Base-by-base conservation (phyloP, 2,113 vertebrate species). In the Varanus komodoensis region DNA sequence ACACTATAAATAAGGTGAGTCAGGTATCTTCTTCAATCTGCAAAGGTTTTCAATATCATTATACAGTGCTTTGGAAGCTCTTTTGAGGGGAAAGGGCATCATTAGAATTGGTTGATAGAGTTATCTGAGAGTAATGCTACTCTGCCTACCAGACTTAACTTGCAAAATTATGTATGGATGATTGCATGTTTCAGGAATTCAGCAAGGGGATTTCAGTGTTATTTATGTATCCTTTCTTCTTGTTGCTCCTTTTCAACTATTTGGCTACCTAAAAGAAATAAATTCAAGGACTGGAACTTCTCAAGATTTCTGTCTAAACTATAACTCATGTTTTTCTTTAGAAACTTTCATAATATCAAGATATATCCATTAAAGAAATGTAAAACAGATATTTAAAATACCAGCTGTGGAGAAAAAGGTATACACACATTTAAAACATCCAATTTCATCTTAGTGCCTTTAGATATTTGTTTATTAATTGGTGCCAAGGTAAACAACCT, bases 121-220 rank as follows among this genome's bases (percentile, higher is more conserved):
- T 32, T 83, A 64, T 92, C 93, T 93, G 92, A 95, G 93, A 93
- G 93, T 94, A 90, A 93, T 85, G 91, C 52, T 91, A 85, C 75
- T 61, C 50, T 90, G 61, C 92, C 44, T 67, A 92, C 82, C 90
- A 87, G 80, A 92, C 92, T 91, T 87, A 94, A 89, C 73, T 0
- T 0, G 91, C 93, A 94, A 92, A 90, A 81, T 91, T 90, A 89
- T 89, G 78, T 89, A 83, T 92, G 91, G 90, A 92, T 94, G 85
- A 91, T 91, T 87, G 88, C 44, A 77, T 52, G 32, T 78, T 77
- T n/a, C n/a, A 85, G 50, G 34, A 71, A 85, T 89, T 85, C 87
- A 4, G 68, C 9, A 5, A 57, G n/a, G 17, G 32, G 32, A n/a
- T 38, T 67, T 84, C 84, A 21, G 54, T 2, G 84, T 3, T 77